phyloP scores from a whole-genome alignment of 2,113 vertebrate species.

The Manacus vitellinus region DNA sequence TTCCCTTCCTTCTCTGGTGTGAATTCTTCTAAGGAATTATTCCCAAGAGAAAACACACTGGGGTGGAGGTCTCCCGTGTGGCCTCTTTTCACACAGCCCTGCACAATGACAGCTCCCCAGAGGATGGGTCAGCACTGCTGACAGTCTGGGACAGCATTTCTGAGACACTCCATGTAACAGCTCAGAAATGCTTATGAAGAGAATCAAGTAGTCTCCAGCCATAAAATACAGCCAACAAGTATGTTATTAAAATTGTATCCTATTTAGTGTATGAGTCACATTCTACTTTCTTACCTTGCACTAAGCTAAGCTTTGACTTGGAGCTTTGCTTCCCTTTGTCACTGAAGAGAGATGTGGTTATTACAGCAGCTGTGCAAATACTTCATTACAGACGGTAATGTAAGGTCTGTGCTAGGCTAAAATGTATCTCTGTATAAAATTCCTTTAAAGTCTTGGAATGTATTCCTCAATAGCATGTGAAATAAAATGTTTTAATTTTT shows the following conservation, averaged over 20 bases:
- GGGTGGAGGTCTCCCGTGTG: not conserved
- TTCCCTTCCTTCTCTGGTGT: not conserved
- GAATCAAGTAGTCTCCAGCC: not conserved
- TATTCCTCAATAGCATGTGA: not conserved
- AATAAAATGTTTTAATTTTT: not conserved
- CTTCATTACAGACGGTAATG: not conserved
- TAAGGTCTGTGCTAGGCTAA: not conserved
- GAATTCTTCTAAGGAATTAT: not conserved
- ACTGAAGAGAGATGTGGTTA: not conserved
- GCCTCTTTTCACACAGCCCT: not conserved
- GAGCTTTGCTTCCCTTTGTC: not conserved
- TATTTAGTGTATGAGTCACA: not conserved
- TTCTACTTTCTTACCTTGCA: not conserved
- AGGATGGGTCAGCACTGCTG: not conserved
- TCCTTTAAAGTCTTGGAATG: not conserved
- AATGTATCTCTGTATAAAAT: not conserved
- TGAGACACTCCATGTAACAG: not conserved
- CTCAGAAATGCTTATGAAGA: not conserved
- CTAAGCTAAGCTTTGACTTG: not conserved
- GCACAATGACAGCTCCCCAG: not conserved
- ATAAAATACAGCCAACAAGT: not conserved
- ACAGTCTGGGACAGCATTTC: not conserved
- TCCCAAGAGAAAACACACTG: not conserved
- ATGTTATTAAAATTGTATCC: not conserved
- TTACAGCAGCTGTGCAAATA: not conserved